These are phyloP conservation scores for Chlamydotis undulata DNA, from an alignment of 2,113 vertebrate genomes.

Conservation along the genomic window DNA sequence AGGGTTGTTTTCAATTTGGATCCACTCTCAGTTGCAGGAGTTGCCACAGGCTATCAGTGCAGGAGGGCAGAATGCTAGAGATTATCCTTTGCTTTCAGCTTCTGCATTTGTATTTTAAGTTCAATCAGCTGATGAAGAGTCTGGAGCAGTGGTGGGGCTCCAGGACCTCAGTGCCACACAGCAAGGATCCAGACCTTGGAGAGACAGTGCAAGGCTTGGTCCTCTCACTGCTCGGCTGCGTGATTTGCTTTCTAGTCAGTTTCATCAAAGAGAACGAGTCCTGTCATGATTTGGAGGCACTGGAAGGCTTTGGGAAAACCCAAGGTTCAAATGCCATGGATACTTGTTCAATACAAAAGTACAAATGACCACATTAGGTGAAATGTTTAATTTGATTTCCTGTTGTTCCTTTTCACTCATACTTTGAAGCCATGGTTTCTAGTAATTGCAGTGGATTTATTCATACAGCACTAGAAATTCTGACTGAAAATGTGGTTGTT, in stretches of 20 bases:
- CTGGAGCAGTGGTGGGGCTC: not conserved
- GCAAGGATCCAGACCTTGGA: not conserved
- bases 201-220: not conserved
- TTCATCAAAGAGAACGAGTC: not conserved
- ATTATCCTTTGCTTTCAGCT: not conserved
- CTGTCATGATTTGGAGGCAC: not conserved
- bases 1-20: not conserved
- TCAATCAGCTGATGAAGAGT: not conserved
- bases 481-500: not conserved
- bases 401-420: not conserved
- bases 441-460: not conserved
- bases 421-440: not conserved
- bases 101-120: not conserved
- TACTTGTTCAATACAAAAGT: not conserved
- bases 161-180: not conserved
- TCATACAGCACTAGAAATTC: not conserved
- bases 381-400: not conserved
- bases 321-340: not conserved
- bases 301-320: not conserved
- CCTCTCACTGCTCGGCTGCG: not conserved
- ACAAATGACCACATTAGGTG: not conserved
- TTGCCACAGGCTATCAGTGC: not conserved
- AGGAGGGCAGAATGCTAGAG: not conserved
- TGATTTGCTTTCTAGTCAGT: not conserved
- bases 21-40: not conserved